Evolutionary conservation across 2,888 invertebrate genomes (phyloP), one percentile per base, ranked within the genome.

Genomic region (Scaptodrosophila latifasciaeformis): DNA sequence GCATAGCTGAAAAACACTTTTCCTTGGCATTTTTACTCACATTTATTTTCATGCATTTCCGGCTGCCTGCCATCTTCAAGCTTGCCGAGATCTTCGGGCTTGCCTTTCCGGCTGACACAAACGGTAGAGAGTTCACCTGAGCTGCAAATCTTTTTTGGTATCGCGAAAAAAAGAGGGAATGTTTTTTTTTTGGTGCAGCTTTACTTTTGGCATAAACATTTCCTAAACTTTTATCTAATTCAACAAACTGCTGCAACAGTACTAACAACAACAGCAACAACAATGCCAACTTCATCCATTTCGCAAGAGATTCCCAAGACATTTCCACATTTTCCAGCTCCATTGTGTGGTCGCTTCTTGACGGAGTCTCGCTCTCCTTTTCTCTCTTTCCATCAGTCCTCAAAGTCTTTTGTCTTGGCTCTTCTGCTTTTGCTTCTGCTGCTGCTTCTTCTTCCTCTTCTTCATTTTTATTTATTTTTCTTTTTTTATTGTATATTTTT

Each of bases 141-240:
- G n/a, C n/a, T n/a, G n/a, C n/a, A n/a, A n/a, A n/a, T n/a, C n/a
- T n/a, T n/a, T n/a, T n/a, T n/a, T n/a, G n/a, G n/a, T n/a, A n/a
- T n/a, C n/a, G n/a, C 27, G 31, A 5, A 5, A 42, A 24, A 10
- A 42, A 24, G n/a, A n/a, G 24, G 47, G 12, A n/a, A 15, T 44
- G 6, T 31, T 10, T 30, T 35, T 47, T 47, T 46, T 46, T 21
- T 29, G 10, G 17, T 48, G 19, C 35, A 40, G 53, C 57, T 59
- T 67, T 60, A 64, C 49, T 64, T 65, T 65, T 65, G 63, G 75
- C 78, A 78, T 67, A 65, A 75, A 70, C 79, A 80, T 74, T 75
- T 74, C 67, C 70, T 62, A 65, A 80, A 81, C 65, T 77, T 78
- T 81, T 80, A 77, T 80, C 78, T 75, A 74, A 81, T 80, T 78